Evolutionary conservation across 2,113 vertebrate genomes (phyloP).

Genomic region (Rhegmatorhina hoffmannsi): DNA sequence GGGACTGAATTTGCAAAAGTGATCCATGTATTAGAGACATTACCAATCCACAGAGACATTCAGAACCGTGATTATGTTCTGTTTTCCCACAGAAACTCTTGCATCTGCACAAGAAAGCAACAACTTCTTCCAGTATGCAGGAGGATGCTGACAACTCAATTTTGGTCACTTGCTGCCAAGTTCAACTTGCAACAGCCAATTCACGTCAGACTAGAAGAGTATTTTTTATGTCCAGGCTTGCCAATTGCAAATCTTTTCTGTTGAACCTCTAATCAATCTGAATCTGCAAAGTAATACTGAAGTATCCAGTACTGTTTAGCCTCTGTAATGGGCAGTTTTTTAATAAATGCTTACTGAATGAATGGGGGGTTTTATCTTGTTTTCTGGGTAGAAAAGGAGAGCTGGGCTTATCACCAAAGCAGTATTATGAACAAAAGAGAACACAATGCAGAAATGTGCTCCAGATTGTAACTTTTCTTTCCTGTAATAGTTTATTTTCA

Average conservation of each 20-base stretch:
- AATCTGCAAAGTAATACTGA: not conserved
- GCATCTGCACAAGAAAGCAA: conserved; percentile 35
- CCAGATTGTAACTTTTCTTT: conserved; percentile 76
- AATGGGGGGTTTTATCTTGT: not conserved
- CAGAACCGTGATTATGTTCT: conserved; percentile 33
- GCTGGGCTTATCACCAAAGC: conserved; percentile 75
- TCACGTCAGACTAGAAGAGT: not conserved
- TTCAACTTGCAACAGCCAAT: not conserved
- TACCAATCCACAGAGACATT: conserved; percentile 55
- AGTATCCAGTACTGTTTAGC: not conserved
- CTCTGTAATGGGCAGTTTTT: not conserved
- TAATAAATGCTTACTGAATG: not conserved
- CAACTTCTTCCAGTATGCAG: not conserved
- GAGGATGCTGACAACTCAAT: conserved; percentile 42
- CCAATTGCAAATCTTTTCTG: not conserved
- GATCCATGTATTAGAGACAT: conserved; percentile 54
- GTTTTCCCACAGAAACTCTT: conserved; percentile 60
- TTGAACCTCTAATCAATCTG: not conserved
- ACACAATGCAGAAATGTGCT: conserved; percentile 77
- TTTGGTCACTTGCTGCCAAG: conserved; percentile 10
- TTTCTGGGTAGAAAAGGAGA: conserved; percentile 79
- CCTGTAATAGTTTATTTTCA: conserved; percentile 76
- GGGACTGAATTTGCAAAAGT: conserved; percentile 60
- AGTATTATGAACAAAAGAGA: conserved; percentile 78
- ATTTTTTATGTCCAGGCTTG: not conserved